phyloP scores from a whole-genome alignment of 2,113 vertebrate species.

The Onychostoma macrolepis region DNA sequence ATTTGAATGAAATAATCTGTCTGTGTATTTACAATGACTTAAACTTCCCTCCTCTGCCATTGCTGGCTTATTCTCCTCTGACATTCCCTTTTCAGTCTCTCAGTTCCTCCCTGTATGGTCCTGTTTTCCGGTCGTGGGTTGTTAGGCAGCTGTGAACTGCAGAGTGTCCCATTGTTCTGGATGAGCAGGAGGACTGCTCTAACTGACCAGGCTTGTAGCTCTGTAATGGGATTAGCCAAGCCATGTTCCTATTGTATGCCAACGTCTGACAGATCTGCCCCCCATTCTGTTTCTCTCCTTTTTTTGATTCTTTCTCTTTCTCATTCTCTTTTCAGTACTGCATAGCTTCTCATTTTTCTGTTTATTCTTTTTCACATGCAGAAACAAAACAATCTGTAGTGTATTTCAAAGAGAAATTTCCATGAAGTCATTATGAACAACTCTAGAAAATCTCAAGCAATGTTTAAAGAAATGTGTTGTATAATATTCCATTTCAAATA shows the following conservation, averaged over 20 bases:
- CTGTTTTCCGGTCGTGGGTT: conserved; percentile 8
- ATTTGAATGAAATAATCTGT: neutral
- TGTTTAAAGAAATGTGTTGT: neutral
- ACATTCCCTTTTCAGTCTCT: neutral
- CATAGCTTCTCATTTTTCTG: neutral
- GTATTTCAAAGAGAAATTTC: neutral
- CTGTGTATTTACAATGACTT: neutral
- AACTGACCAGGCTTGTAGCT: conserved; percentile 50
- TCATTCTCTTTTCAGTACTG: neutral
- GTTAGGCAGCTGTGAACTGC: conserved; percentile 35
- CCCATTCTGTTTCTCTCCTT: neutral
- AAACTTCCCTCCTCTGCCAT: neutral
- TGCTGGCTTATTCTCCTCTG: neutral
- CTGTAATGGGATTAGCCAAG: conserved; percentile 58
- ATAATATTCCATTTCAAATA: neutral
- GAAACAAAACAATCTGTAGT: neutral
- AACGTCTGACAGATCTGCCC: conserved; percentile 42
- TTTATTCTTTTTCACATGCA: neutral
- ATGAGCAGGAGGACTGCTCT: conserved; percentile 44
- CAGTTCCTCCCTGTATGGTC: neutral
- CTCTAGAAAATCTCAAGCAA: neutral
- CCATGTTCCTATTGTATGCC: conserved; percentile 44
- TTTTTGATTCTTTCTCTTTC: neutral
- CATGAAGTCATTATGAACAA: neutral
- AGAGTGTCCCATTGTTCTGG: conserved; percentile 51